Conservation (phyloP, 2,797 vertebrate genomes). For the Myotis daubentonii region DNA sequence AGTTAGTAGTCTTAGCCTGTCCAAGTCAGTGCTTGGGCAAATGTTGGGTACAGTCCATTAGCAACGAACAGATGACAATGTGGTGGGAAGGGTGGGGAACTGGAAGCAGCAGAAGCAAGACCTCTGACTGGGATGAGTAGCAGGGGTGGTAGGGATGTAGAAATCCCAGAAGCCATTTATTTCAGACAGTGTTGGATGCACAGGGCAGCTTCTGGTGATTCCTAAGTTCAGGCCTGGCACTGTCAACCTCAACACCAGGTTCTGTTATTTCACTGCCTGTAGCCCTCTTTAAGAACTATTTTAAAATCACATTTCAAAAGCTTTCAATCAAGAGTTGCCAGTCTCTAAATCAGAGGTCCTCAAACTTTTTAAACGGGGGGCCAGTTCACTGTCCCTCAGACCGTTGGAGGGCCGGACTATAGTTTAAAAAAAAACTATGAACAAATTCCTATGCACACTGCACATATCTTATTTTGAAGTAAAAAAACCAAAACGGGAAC, state of each 20-base stretch:
- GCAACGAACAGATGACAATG: neutral
- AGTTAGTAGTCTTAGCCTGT: neutral
- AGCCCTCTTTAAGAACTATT: neutral
- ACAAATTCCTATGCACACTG: no score
- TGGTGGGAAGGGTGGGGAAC: neutral
- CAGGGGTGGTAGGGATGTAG: no score
- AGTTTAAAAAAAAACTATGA: no score
- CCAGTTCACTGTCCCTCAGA: no score
- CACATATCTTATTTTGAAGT: no score
- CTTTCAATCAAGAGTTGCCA: neutral
- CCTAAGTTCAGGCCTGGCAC: neutral
- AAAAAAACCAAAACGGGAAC: no score
- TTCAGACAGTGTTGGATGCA: neutral
- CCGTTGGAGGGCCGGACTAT: no score
- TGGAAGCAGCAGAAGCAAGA: neutral
- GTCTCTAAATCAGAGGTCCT: neutral
- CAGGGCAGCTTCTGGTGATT: neutral
- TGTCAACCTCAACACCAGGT: neutral
- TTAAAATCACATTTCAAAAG: slow-evolving; percentile 30
- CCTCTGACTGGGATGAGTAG: neutral
- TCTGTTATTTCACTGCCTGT: neutral
- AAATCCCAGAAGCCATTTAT: neutral
- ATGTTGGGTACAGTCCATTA: neutral
- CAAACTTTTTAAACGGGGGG: no score
- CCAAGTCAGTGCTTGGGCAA: neutral